Percentiles rank a stretch among this genome's conserved stretches.
phyloP scores from a whole-genome alignment of 2,888 invertebrate genomes.

The Lochmaea capreae region DNA sequence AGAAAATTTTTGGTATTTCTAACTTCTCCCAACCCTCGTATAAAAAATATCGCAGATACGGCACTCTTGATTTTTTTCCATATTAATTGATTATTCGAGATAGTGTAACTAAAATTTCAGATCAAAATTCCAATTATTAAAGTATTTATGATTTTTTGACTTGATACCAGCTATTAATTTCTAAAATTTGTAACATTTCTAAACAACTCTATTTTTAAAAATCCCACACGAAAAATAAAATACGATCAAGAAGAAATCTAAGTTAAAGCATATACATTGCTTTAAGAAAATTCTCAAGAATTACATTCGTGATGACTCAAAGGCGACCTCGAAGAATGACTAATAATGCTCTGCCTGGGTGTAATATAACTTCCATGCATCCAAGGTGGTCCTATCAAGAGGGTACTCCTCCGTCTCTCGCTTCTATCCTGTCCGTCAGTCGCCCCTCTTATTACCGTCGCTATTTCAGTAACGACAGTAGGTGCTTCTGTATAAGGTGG shows the following conservation, averaged over 20 bases:
- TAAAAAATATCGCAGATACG: too few relatives aligned
- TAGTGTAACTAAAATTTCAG: too few relatives aligned
- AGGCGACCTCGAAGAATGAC: constrained; percentile 80
- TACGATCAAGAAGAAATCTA: background rate
- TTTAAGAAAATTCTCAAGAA: constrained; percentile 46
- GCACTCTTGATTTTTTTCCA: too few relatives aligned
- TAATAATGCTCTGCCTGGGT: constrained; percentile 80
- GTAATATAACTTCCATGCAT: constrained; percentile 67
- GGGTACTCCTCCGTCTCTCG: constrained; percentile 45
- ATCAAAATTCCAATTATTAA: too few relatives aligned
- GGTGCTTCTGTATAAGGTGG: constrained; percentile 73
- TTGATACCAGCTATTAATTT: too few relatives aligned
- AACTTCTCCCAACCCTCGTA: too few relatives aligned
- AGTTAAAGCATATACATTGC: constrained; percentile 34
- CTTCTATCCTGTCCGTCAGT: constrained; percentile 38
- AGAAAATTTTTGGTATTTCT: too few relatives aligned
- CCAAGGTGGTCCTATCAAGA: constrained; percentile 68
- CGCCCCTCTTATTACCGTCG: background rate
- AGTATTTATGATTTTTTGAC: too few relatives aligned
- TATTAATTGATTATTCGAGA: too few relatives aligned
- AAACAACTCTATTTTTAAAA: background rate
- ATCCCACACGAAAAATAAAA: too few relatives aligned
- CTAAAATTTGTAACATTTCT: too few relatives aligned
- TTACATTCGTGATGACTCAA: constrained; percentile 94
- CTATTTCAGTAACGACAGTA: constrained; percentile 50